These are phyloP conservation scores for Ariopsis seemanni DNA, from an alignment of 2,113 vertebrate genomes.

Conservation along the genomic window DNA sequence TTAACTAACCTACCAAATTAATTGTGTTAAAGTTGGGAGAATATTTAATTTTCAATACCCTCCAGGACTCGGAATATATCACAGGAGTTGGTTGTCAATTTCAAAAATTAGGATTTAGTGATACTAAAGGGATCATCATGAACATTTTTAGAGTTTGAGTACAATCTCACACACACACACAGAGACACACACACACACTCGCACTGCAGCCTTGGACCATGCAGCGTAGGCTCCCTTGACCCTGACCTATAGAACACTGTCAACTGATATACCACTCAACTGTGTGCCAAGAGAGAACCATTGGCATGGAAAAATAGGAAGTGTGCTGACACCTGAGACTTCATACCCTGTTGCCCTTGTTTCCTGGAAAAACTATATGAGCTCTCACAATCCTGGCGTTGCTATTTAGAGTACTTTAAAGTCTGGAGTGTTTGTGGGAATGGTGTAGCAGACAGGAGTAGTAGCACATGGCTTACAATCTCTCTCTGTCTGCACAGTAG, in stretches of 20 bases:
- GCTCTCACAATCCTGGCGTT: constrained; percentile 45
- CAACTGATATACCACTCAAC: background rate
- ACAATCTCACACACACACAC: too few relatives aligned
- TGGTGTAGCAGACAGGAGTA: constrained; percentile 26
- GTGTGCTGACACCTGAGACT: constrained; percentile 56
- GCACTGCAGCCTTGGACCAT: background rate
- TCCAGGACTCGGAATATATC: background rate
- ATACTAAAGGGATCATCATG: background rate
- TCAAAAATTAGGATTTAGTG: background rate
- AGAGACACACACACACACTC: background rate
- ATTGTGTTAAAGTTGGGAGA: too few relatives aligned
- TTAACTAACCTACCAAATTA: background rate
- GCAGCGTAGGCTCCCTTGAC: constrained; percentile 25
- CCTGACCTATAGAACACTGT: constrained; percentile 46
- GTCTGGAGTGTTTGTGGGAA: constrained; percentile 42
- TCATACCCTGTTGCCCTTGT: constrained; percentile 46
- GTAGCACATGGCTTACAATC: background rate
- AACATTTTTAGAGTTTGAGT: background rate
- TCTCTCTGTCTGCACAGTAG: background rate
- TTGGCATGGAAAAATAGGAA: constrained; percentile 54
- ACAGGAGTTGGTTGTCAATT: background rate
- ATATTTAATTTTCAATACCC: background rate
- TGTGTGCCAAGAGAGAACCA: background rate
- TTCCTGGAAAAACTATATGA: constrained; percentile 60
- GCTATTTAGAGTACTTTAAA: constrained; percentile 56